phyloP scores from a whole-genome alignment of 1,140 invertebrate species.

The Battus philenor region DNA sequence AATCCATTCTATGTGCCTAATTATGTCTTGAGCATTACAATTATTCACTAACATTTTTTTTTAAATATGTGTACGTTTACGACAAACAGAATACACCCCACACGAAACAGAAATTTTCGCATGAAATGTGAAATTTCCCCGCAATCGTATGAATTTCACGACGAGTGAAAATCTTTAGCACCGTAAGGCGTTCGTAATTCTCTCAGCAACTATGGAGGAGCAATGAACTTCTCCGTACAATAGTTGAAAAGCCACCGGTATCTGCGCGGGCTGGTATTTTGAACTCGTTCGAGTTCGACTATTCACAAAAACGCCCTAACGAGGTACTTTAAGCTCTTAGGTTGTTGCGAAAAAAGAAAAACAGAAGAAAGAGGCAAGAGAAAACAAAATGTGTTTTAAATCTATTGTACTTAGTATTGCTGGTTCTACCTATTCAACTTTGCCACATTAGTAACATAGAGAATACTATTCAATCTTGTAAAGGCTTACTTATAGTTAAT shows the following conservation, averaged over 20 bases:
- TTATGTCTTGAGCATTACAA: no score
- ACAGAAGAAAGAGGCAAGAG: constrained; percentile 8
- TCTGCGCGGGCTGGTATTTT: not conserved
- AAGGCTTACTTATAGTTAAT: no score
- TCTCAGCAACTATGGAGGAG: constrained; percentile 20
- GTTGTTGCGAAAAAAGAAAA: constrained; percentile 32
- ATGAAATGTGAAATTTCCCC: no score
- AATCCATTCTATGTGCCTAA: no score
- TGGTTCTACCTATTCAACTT: no score
- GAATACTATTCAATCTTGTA: no score
- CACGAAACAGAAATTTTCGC: no score
- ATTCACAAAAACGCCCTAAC: constrained; percentile 60
- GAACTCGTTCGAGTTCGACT: constrained; percentile 27
- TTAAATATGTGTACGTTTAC: no score
- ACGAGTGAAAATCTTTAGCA: constrained; percentile 5
- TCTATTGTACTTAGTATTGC: constrained; percentile 11
- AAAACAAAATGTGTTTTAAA: constrained; percentile 19
- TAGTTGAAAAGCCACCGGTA: constrained; percentile 31
- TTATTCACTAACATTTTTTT: no score
- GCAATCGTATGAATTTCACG: no score
- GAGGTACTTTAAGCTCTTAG: constrained; percentile 45
- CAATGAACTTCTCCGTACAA: constrained; percentile 48
- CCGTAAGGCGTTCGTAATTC: constrained; percentile 6
- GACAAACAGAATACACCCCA: no score
- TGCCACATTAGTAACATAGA: no score